Base-by-base conservation (phyloP, 2,888 invertebrate genomes). In the Podotricha telesiphe region DNA sequence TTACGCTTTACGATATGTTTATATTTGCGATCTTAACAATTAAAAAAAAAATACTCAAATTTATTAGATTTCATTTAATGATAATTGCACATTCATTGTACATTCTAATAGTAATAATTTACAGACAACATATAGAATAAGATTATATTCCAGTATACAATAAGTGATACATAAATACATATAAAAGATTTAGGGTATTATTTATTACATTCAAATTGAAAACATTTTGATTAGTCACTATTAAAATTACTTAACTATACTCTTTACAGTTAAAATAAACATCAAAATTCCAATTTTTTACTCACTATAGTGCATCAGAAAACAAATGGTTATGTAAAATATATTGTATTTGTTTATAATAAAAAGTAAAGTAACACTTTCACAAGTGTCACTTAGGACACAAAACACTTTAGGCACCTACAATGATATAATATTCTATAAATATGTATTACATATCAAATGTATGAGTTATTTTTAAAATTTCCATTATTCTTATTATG, bases 1-100 rank as follows among this genome's bases (percentile, higher is more conserved):
- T 48, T 59, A 59, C 28, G 59, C 50, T 51, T 66, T 17, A 19
- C 11, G 22, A 59, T 2, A 22, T 28, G 2, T 48, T 59, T 48
- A 28, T 28, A 17, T 22, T 47, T 50, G 22, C 19, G 10, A 10
- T 10, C 11, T 13, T 11, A 8, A 34, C 3, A 19, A 19, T 19
- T 55, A 55, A 53, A 45, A 20, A 19, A 55, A 55, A 5, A 55
- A 61, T 45, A 6, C 11, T 15, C 19, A 40, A 17, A 42, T 28
- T 53, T 42, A 34, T 45, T 45, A 4, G 63, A 67, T 65, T 34
- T 68, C 61, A 71, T 70, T 71, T 68, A 71, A 73, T 71, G 62
- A 69, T 70, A 71, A 73, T 73, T 71, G 67, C 72, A 73, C 68
- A 73, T 68, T 61, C 45, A 40, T 65, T 70, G 67, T 72, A 74